Evolutionary conservation across 2,113 vertebrate genomes (phyloP).

Genomic region (Albula goreensis): DNA sequence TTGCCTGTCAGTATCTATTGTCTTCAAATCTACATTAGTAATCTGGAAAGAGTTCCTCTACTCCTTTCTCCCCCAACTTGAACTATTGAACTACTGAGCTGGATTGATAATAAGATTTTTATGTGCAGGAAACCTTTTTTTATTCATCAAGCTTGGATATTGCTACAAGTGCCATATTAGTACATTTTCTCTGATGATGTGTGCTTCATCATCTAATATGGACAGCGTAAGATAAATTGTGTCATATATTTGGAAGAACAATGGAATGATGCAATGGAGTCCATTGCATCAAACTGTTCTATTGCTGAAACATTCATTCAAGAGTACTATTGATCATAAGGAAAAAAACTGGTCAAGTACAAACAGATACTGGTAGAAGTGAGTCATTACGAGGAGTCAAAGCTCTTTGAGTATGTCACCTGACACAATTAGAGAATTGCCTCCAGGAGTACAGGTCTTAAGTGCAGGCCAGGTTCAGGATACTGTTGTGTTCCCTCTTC

Average conservation of each 20-base stretch:
- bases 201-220: background rate
- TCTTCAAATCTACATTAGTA: constrained; percentile 56
- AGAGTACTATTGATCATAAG: background rate
- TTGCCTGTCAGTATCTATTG: constrained; percentile 59
- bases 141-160: background rate
- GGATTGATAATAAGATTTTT: constrained; percentile 55
- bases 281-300: background rate
- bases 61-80: constrained; percentile 53
- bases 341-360: background rate
- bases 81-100: constrained; percentile 56
- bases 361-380: background rate
- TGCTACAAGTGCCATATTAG: background rate
- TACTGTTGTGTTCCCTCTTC: background rate
- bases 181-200: background rate
- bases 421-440: background rate
- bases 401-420: background rate
- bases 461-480: background rate
- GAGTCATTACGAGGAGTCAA: background rate
- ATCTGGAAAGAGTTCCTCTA: constrained; percentile 52
- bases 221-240: background rate
- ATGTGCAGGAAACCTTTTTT: constrained; percentile 19
- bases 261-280: background rate
- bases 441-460: background rate
- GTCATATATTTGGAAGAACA: background rate
- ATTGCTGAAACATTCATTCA: background rate